Percentiles rank a stretch among this genome's conserved stretches.
Conservation (phyloP, 2,888 invertebrate species). For the Hyles lineata region DNA sequence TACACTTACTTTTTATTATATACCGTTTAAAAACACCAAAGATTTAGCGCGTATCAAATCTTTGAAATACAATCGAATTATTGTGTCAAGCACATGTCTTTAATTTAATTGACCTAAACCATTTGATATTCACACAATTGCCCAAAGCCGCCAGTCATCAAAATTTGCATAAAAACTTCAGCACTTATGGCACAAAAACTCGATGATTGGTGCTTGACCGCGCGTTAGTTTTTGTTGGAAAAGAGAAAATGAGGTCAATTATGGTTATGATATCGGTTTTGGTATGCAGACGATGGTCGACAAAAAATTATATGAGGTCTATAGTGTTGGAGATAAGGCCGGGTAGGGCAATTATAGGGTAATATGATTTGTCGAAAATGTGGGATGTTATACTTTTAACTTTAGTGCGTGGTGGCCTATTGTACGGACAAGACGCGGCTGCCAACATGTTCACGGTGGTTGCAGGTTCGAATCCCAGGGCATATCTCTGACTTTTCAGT, state of each 20-base stretch:
- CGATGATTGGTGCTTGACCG: conserved; percentile 14
- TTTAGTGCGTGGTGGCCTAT: no score
- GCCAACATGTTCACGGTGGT: no score
- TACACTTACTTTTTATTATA: not conserved
- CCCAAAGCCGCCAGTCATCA: not conserved
- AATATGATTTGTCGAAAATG: no score
- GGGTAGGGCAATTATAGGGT: not conserved
- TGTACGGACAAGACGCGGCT: no score
- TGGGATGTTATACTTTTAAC: no score
- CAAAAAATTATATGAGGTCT: conserved; percentile 29
- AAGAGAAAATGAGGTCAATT: conserved; percentile 22
- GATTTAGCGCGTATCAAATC: not conserved
- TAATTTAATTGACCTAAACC: not conserved
- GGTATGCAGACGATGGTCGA: not conserved
- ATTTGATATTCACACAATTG: not conserved
- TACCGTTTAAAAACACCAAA: not conserved
- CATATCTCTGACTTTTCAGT: no score
- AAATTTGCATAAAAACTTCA: conserved; percentile 21
- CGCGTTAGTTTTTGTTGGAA: not conserved
- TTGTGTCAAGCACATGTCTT: not conserved
- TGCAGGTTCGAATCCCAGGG: no score
- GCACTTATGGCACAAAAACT: conserved; percentile 11
- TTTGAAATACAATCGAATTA: not conserved
- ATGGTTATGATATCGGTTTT: conserved; percentile 18
- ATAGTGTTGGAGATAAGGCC: conserved; percentile 25